Percentiles rank a stretch among this genome's conserved stretches.
Conservation (phyloP, 2,797 vertebrate species). For the Aplochiton taeniatus region DNA sequence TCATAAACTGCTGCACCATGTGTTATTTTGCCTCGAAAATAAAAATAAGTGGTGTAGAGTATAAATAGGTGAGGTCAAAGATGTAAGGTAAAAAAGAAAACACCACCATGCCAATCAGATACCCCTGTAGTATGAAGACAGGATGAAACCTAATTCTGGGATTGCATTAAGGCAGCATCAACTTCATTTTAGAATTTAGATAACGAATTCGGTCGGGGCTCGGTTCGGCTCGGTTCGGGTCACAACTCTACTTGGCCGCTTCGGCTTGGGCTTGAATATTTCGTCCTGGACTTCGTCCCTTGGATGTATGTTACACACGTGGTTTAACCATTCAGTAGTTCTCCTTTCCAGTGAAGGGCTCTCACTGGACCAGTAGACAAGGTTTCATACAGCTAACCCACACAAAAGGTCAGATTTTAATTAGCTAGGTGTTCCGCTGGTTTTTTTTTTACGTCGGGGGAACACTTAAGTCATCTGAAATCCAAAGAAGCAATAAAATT, state of each 20-base stretch:
- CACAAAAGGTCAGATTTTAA: neutral
- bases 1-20: too few relatives aligned
- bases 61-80: neutral
- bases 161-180: neutral
- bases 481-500: too few relatives aligned
- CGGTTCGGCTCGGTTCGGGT: too few relatives aligned
- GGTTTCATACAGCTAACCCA: conserved; percentile 18
- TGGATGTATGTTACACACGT: conserved; percentile 16
- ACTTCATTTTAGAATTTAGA: too few relatives aligned
- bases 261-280: too few relatives aligned
- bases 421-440: neutral
- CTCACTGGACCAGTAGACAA: neutral
- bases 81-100: neutral
- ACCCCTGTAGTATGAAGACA: neutral
- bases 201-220: too few relatives aligned
- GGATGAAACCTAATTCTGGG: neutral
- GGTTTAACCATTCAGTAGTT: conserved; percentile 20
- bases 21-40: too few relatives aligned
- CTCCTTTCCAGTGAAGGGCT: conserved; percentile 4
- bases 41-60: neutral
- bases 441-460: too few relatives aligned
- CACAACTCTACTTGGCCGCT: too few relatives aligned
- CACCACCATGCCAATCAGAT: neutral
- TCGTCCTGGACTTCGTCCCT: too few relatives aligned
- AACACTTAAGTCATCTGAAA: too few relatives aligned